Conservation (phyloP, 35 echinoderm and acorn worm species). For the Amphiura filiformis region DNA sequence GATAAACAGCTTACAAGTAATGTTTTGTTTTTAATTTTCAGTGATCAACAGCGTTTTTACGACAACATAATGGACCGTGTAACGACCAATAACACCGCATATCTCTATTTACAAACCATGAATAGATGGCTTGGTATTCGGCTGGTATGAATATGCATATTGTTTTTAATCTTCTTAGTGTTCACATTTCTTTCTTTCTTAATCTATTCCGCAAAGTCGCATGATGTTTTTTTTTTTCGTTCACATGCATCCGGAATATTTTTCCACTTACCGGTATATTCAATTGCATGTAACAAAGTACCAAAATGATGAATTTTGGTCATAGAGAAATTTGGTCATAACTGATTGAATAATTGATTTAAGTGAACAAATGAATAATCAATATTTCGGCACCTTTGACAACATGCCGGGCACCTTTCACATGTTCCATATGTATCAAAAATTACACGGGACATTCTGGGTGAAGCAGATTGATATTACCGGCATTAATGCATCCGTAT, state of each 20-base stretch:
- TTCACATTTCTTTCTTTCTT: background rate
- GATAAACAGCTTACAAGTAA: too few species aligned
- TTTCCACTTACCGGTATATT: too few species aligned
- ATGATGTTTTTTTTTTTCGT: background rate
- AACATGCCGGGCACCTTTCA: background rate
- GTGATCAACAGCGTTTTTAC: slow-evolving; percentile 32
- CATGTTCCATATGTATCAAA: background rate
- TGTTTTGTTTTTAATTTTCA: background rate
- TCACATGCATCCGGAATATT: background rate
- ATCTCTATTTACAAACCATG: slow-evolving; percentile 58
- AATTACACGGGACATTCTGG: too few species aligned
- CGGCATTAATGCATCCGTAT: background rate
- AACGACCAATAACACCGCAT: slow-evolving; percentile 60
- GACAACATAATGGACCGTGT: slow-evolving; percentile 41
- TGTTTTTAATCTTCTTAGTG: background rate
- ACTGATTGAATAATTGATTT: background rate
- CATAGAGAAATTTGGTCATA: background rate
- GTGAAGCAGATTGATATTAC: background rate
- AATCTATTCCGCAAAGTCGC: background rate
- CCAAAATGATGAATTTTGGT: background rate
- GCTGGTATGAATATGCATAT: slow-evolving; percentile 45
- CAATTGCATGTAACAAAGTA: too few species aligned
- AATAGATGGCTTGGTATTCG: slow-evolving; percentile 75
- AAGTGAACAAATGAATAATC: background rate
- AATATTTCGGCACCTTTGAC: background rate